Base-by-base conservation (phyloP, 2,888 invertebrate species). In the Lasioglossum zephyrum region DNA sequence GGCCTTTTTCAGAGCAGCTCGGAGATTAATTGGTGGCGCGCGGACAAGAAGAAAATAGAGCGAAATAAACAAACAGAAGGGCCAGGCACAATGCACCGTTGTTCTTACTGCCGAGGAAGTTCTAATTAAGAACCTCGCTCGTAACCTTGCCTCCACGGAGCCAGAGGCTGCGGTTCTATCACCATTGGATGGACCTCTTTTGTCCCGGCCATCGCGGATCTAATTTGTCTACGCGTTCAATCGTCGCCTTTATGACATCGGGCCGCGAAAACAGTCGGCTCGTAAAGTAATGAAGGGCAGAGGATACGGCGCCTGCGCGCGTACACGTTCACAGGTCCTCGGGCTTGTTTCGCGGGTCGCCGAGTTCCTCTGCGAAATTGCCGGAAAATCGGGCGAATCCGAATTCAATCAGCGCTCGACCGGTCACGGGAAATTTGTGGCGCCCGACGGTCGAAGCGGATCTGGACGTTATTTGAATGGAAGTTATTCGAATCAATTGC, bases 81-180 rank as follows among this genome's bases (percentile, higher is more conserved):
- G 18, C 18, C 18, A 2, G 36, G 22, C 9, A 69, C 39, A 69
- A 69, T 39, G 22, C 39, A 4, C 69, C 22, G 22, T 9, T 22
- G 39, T 18, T 69, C 69, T 39, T 39, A 39, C 22, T 22, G 69
- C 39, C 69, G 69, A 69, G 22, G 69, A 69, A 39, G 22, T 69
- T 39, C 69, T 22, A 69, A 69, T 69, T 69, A 39, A 39, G 69
- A 39, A 69, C 36, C 36, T 36, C 9, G 69, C 69, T 69, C 69
- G 69, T 69, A 69, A 36, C 69, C 69, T 39, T 69, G 69, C 39
- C 16, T 63, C 16, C 31, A 0, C 26, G 63, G 26, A 31, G 31
- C 26, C 13, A 63, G n/a, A 11, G n/a, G 57, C 31, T 63, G 31
- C 16, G 26, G 31, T 31, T 63, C 6, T 63, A 31, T 31, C 63